Percentiles rank a stretch among this genome's conserved stretches.
phyloP scores from a whole-genome alignment of 1,140 invertebrate species.

The Steinernema feltiae region DNA sequence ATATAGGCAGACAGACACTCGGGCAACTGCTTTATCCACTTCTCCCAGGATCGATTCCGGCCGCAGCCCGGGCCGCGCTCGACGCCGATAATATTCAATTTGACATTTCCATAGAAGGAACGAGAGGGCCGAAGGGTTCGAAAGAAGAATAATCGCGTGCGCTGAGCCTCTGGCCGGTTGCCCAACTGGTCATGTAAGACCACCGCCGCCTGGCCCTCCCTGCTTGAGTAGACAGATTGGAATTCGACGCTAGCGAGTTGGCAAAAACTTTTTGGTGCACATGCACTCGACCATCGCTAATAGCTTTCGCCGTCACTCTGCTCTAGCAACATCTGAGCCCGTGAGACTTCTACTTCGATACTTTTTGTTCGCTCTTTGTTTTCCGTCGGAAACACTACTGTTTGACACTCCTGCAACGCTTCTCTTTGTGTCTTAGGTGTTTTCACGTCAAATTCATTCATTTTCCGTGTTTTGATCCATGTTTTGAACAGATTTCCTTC shows the following conservation, averaged over 20 bases:
- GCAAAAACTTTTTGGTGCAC: slow-evolving; percentile 4
- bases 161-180: background rate
- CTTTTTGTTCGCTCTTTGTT: background rate
- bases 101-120: slow-evolving; percentile 13
- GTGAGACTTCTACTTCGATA: background rate
- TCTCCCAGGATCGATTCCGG: slow-evolving; percentile 10
- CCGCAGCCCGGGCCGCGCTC: slow-evolving; percentile 8
- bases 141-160: slow-evolving; percentile 6
- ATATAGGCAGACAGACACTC: slow-evolving; percentile 5
- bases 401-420: background rate
- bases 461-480: too few species aligned
- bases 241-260: background rate
- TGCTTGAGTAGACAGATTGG: slow-evolving; percentile 1
- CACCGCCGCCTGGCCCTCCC: background rate
- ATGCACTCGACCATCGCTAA: slow-evolving; percentile 8
- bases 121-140: slow-evolving; percentile 4
- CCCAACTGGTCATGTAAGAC: background rate
- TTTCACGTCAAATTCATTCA: too few species aligned
- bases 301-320: background rate
- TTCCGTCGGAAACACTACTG: background rate
- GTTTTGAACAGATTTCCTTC: too few species aligned
- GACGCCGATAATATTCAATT: slow-evolving; percentile 15
- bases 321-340: background rate
- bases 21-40: background rate
- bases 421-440: too few species aligned